A percentile compares a stretch with the other conserved stretches of the same genome.
Conservation (phyloP, 2,797 vertebrate species). For the Chiroxiphia lanceolata region DNA sequence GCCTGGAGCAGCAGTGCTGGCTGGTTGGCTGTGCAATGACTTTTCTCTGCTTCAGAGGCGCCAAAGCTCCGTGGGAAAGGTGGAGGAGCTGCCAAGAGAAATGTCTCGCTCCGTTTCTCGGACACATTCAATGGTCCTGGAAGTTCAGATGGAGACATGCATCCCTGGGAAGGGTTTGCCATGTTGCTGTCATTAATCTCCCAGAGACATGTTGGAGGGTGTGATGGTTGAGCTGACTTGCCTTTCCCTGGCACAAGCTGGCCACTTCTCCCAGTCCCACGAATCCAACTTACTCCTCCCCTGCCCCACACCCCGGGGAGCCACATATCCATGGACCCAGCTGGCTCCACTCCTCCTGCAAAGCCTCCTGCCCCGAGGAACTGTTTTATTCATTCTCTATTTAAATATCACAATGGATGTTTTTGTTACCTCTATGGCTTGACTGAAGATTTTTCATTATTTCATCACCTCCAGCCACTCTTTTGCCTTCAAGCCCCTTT, state of each 20-base stretch:
- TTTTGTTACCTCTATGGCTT: background rate
- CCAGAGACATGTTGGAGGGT: accelerated
- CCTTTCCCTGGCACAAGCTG: background rate
- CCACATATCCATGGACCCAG: background rate
- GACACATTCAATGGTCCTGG: background rate
- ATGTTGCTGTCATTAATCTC: background rate
- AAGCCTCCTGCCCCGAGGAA: background rate
- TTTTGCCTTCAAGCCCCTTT: background rate
- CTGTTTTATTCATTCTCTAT: background rate
- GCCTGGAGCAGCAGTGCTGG: background rate
- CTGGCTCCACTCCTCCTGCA: background rate
- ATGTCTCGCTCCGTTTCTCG: background rate
- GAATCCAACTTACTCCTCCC: background rate
- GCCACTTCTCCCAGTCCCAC: accelerated
- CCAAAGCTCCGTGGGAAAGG: background rate
- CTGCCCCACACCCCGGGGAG: accelerated
- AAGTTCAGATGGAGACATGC: background rate
- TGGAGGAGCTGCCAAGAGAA: background rate
- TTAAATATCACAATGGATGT: background rate
- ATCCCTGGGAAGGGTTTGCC: background rate
- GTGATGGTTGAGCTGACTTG: background rate
- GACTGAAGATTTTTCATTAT: background rate
- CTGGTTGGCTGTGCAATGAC: background rate
- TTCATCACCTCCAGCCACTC: background rate
- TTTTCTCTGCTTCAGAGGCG: background rate